phyloP scores from a whole-genome alignment of 2,113 vertebrate genomes.

The Megaceryle maxima region DNA sequence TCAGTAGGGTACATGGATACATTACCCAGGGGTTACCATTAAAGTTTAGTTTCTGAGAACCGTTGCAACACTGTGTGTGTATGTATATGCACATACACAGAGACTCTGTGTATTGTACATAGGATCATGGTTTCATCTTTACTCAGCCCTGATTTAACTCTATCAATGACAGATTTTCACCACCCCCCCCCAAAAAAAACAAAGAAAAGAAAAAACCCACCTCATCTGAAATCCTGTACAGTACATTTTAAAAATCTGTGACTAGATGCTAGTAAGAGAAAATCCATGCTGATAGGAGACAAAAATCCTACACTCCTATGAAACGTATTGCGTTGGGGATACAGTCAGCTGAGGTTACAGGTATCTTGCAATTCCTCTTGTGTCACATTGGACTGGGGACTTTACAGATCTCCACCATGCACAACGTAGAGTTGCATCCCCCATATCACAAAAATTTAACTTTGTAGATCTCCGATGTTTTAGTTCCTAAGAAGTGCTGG shows the following conservation, averaged over 20 bases:
- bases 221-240: background rate
- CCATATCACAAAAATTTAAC: background rate
- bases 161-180: background rate
- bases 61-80: background rate
- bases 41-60: conserved; percentile 9
- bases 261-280: background rate
- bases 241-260: background rate
- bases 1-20: background rate
- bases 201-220: background rate
- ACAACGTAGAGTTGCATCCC: background rate
- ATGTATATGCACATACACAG: background rate
- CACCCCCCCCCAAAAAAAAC: background rate
- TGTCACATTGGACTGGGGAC: background rate
- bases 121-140: background rate
- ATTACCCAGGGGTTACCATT: background rate
- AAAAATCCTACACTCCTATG: background rate
- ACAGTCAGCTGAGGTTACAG: background rate
- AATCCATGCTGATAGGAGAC: background rate
- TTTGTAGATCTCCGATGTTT: background rate
- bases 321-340: background rate
- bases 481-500: background rate
- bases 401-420: background rate
- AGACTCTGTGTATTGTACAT: background rate
- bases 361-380: background rate
- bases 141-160: background rate